phyloP scores from a whole-genome alignment of 1,140 invertebrate genomes.

The Chlorops oryzae region DNA sequence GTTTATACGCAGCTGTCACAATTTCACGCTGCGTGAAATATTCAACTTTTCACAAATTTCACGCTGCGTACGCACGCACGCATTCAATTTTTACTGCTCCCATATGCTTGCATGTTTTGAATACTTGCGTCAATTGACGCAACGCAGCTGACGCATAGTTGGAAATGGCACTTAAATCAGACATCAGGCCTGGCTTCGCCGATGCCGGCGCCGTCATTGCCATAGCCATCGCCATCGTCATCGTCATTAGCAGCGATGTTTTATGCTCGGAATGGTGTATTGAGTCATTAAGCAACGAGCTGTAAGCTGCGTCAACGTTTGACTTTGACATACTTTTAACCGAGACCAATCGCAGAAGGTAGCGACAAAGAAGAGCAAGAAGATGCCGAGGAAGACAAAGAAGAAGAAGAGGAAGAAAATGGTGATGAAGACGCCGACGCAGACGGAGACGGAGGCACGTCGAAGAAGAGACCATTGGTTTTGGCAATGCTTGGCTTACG shows the following conservation, averaged over 20 bases:
- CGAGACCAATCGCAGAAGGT: conserved; percentile 18
- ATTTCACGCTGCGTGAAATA: too few relatives aligned
- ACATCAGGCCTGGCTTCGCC: conserved; percentile 16
- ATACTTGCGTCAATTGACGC: too few relatives aligned
- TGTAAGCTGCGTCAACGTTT: conserved; percentile 29
- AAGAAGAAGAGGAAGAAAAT: background rate
- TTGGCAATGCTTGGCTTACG: too few relatives aligned
- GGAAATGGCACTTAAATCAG: too few relatives aligned
- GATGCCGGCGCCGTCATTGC: conserved; percentile 21
- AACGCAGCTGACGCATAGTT: too few relatives aligned
- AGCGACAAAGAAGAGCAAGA: conserved; percentile 17
- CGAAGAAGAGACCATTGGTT: too few relatives aligned
- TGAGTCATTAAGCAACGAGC: too few relatives aligned
- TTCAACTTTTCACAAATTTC: too few relatives aligned
- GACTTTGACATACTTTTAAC: conserved; percentile 45
- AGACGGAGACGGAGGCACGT: background rate
- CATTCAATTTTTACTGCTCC: too few relatives aligned
- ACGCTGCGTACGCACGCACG: too few relatives aligned
- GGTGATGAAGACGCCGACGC: background rate
- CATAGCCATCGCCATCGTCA: conserved; percentile 1
- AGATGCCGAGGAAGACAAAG: conserved; percentile 1
- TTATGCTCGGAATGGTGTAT: conserved; percentile 31
- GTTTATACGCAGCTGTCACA: too few relatives aligned
- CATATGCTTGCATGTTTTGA: too few relatives aligned
- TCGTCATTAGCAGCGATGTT: conserved; percentile 27